A percentile compares a stretch with the other conserved stretches of the same genome.
Conservation (phyloP, 2,113 vertebrate species). For the Malaclemys terrapin region DNA sequence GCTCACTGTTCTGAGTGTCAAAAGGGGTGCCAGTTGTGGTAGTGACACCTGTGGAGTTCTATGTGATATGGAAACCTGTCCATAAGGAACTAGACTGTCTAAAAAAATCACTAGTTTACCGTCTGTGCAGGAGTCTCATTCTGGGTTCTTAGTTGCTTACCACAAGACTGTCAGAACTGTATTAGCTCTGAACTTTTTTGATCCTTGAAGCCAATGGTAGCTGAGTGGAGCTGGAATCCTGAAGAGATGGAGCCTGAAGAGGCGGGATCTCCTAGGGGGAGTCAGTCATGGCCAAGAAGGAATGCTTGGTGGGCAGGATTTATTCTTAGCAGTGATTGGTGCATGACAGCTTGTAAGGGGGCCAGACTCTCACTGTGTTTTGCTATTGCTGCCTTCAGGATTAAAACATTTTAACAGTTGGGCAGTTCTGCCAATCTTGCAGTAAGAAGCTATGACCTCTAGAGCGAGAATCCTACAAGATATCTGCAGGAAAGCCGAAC, state of each 20-base stretch:
- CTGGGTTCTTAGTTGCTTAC: neutral
- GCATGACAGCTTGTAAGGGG: neutral
- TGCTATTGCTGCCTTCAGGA: neutral
- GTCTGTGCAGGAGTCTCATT: neutral
- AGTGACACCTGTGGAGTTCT: neutral
- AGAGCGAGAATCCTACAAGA: neutral
- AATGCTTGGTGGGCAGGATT: neutral
- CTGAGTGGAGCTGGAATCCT: neutral
- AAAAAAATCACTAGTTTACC: neutral
- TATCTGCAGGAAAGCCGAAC: neutral
- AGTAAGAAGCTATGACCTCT: neutral
- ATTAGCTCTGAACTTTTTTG: neutral
- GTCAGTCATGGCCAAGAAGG: neutral
- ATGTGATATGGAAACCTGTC: neutral
- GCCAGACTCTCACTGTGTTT: neutral
- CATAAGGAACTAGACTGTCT: neutral
- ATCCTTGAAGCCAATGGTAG: neutral
- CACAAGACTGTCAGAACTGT: too few relatives aligned
- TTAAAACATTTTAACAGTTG: neutral
- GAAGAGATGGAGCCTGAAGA: neutral
- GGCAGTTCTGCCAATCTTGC: neutral
- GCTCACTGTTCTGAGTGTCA: neutral
- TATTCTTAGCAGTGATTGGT: neutral
- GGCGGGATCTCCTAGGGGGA: neutral
- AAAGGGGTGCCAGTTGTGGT: neutral